A percentile compares a stretch with the other conserved stretches of the same genome.
Conservation (phyloP, 2,888 invertebrate species). For the Watsonalla binaria region DNA sequence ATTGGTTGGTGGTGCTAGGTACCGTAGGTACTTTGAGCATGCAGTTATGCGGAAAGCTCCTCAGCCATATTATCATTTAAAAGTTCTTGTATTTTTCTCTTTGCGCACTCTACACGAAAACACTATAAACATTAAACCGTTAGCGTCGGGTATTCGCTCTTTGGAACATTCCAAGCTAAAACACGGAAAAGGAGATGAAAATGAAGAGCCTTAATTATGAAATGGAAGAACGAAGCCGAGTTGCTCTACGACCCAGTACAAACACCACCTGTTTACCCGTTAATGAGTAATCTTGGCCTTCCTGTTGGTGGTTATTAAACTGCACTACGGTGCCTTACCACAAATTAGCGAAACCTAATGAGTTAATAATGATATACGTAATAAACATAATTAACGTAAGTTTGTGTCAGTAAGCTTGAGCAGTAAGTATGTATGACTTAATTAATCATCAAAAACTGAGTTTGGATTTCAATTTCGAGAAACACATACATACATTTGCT, state of each 20-base stretch:
- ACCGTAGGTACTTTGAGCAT: not conserved
- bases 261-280: conserved; percentile 7
- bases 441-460: too few species aligned
- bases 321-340: too few species aligned
- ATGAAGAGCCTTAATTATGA: conserved; percentile 37
- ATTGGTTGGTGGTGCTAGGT: not conserved
- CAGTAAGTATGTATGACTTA: too few species aligned
- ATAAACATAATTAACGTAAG: too few species aligned
- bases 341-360: too few species aligned
- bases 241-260: conserved; percentile 8
- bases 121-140: conserved; percentile 27
- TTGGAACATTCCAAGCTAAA: conserved; percentile 20
- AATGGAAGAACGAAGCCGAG: conserved; percentile 25
- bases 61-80: conserved; percentile 7
- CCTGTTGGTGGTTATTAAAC: not conserved
- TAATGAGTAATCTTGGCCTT: conserved; percentile 1
- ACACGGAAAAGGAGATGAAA: conserved; percentile 22
- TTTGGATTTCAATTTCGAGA: too few species aligned
- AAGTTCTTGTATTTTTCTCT: conserved; percentile 10
- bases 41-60: too few species aligned
- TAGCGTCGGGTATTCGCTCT: conserved; percentile 16
- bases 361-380: too few species aligned
- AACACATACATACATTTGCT: too few species aligned
- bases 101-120: conserved; percentile 8
- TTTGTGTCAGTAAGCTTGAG: too few species aligned